Base-by-base conservation (phyloP, 2,888 invertebrate species). In the Cryptus viduatorius region DNA sequence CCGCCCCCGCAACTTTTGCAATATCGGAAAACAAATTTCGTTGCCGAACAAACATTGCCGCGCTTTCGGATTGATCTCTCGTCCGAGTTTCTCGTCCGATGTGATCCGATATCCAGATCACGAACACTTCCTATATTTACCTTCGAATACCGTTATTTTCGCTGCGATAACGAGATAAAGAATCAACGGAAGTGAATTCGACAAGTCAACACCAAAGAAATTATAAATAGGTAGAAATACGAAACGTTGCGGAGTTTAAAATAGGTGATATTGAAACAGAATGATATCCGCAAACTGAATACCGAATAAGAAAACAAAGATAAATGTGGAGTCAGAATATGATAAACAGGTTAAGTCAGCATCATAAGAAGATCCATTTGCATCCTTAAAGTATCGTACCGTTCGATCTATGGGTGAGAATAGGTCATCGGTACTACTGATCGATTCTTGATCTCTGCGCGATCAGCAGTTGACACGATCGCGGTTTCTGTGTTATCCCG, bases 341-440 rank as follows among this genome's bases (percentile, higher is more conserved):
- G 12, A n/a, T n/a, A 12, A 12, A n/a, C 12, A 1, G 48, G 48
- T 48, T n/a, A 48, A 10, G n/a, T 48, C 48, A n/a, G 14, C 48
- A n/a, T 48, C 4, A 14, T n/a, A 61, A 14, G 46, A 61, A 12
- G 14, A 10, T 76, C 4, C n/a, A 2, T 19, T 50, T 46, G 64
- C 14, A 16, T 65, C 44, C 1, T 31, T 31, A 16, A 12, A 1
- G 14, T 4, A 42, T 56, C 12, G 65, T 7, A 44, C 31, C 8
- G 68, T 50, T 78, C 53, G 77, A 81, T 81, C 64, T 73, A 73
- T 64, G 53, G 16, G 44, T 19, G 19, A 46, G 50, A 80, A 61
- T 48, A 77, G 72, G 78, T 81, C 76, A 61, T 65, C 64, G 56
- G 73, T 37, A 68, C 64, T 48, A 16, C 56, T 59, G 81, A 81